Conservation (phyloP, 2,888 invertebrate species). For the Mythimna albipuncta region DNA sequence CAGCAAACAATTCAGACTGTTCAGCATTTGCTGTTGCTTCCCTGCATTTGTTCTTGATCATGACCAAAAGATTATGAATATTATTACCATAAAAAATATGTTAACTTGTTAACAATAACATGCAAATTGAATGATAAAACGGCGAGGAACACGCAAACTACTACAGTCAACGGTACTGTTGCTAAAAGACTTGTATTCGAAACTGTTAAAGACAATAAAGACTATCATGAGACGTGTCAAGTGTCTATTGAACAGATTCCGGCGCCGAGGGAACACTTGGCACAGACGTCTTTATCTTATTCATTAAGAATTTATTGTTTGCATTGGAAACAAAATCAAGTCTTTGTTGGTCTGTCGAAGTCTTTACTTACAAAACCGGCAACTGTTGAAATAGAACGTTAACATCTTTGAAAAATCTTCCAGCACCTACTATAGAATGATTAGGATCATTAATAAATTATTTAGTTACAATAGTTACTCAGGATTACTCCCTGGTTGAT, state of each 20-base stretch:
- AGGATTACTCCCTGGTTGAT: neutral
- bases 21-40: neutral
- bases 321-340: slow-evolving; percentile 28
- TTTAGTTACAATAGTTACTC: neutral
- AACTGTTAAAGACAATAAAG: slow-evolving; percentile 33
- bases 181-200: slow-evolving; percentile 21
- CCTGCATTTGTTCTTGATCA: slow-evolving; percentile 2
- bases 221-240: slow-evolving; percentile 39
- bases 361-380: neutral
- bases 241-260: slow-evolving; percentile 46
- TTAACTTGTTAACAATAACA: slow-evolving; percentile 30
- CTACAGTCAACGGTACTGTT: slow-evolving; percentile 14
- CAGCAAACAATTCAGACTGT: no score
- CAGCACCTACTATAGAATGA: neutral
- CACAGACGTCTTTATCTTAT: slow-evolving; percentile 29
- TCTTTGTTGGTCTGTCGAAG: slow-evolving; percentile 1
- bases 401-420: neutral
- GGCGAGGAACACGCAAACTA: slow-evolving; percentile 26
- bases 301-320: slow-evolving; percentile 23
- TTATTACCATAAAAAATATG: slow-evolving; percentile 13
- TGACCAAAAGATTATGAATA: slow-evolving; percentile 13
- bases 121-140: slow-evolving; percentile 28
- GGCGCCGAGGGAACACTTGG: slow-evolving; percentile 30
- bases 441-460: no score
- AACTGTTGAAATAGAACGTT: neutral